Conservation (phyloP, 1,140 invertebrate species). For the Hirudo medicinalis region DNA sequence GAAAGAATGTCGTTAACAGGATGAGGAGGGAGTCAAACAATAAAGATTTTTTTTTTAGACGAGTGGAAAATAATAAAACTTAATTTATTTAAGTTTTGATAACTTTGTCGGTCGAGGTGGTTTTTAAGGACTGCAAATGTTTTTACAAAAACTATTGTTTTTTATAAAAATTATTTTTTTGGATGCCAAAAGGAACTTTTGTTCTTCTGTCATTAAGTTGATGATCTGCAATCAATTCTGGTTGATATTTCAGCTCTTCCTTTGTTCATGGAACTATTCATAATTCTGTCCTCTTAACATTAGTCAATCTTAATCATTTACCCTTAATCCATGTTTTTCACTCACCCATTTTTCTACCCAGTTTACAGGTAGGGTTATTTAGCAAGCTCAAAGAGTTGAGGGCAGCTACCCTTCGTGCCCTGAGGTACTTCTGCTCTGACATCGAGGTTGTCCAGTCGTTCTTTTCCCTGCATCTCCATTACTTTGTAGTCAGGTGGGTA, state of each 20-base stretch:
- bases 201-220: neutral
- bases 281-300: too few relatives aligned
- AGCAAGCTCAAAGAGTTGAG: constrained; percentile 75
- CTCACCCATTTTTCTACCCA: constrained; percentile 42
- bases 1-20: too few relatives aligned
- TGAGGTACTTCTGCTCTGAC: constrained; percentile 66
- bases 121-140: too few relatives aligned
- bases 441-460: constrained; percentile 62
- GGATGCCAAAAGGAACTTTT: too few relatives aligned
- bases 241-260: neutral
- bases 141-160: too few relatives aligned
- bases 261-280: neutral
- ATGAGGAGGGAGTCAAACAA: too few relatives aligned
- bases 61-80: too few relatives aligned
- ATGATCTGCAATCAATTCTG: neutral
- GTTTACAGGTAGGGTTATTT: constrained; percentile 65
- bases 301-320: too few relatives aligned
- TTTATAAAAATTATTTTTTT: too few relatives aligned
- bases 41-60: too few relatives aligned
- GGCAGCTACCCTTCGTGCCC: constrained; percentile 66
- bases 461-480: constrained; percentile 64
- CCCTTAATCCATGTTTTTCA: constrained; percentile 13
- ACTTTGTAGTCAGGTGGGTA: constrained; percentile 58
- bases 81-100: too few relatives aligned
- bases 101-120: too few relatives aligned